Evolutionary conservation across 2,888 invertebrate species (phyloP).

Genomic region (Dimorphilus gyrociliatus): DNA sequence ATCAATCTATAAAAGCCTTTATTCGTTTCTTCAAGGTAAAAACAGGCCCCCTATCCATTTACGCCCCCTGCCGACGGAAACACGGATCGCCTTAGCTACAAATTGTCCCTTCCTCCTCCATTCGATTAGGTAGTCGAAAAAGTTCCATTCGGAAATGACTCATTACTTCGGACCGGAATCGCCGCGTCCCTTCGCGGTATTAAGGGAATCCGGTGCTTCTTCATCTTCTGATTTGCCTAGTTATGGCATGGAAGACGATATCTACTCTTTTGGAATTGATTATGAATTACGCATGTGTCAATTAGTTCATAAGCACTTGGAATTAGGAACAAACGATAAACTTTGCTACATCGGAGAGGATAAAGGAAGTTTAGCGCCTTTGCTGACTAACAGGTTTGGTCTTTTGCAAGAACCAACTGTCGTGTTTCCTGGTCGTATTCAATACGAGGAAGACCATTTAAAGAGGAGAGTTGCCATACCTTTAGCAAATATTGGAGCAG

Average conservation of each 20-base stretch:
- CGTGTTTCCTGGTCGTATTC: conserved; percentile 26
- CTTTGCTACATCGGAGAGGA: conserved; percentile 28
- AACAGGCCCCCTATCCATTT: too few relatives aligned
- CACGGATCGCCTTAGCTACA: too few relatives aligned
- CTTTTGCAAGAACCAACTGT: conserved; percentile 22
- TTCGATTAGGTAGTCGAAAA: too few relatives aligned
- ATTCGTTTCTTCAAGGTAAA: too few relatives aligned
- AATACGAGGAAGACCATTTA: conserved; percentile 25
- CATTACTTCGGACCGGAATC: conserved; percentile 28
- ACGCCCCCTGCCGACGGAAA: too few relatives aligned
- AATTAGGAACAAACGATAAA: conserved; percentile 23
- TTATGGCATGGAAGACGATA: conserved; percentile 12
- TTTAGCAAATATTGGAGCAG: too few relatives aligned
- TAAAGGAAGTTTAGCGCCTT: conserved; percentile 20
- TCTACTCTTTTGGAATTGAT: conserved; percentile 19
- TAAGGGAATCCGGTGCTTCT: conserved; percentile 23
- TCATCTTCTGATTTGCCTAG: conserved; percentile 17
- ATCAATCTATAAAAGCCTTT: too few relatives aligned
- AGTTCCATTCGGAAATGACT: too few relatives aligned
- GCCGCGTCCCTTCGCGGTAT: conserved; percentile 26
- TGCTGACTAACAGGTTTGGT: conserved; percentile 22
- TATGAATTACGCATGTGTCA: conserved; percentile 23
- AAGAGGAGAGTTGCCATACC: too few relatives aligned
- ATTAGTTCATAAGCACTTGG: conserved; percentile 24
- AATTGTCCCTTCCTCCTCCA: too few relatives aligned